Base-by-base conservation (phyloP, 2,797 vertebrate genomes). In the Dipus sagitta region DNA sequence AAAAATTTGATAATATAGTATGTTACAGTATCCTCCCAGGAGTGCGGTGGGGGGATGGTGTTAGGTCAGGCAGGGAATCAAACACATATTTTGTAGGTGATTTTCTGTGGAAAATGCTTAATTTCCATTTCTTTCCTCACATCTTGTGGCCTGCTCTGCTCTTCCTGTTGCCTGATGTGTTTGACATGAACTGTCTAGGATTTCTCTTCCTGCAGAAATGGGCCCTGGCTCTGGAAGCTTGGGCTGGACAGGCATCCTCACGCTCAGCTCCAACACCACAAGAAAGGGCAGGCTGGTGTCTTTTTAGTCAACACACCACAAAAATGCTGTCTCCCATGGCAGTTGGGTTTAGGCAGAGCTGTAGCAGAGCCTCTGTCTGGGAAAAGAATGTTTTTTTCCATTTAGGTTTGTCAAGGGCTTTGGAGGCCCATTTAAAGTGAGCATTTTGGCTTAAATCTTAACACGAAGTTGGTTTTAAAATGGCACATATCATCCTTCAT, bases 201-300 rank as follows among this genome's bases (percentile, higher is more conserved):
- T 82, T 93, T 96, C 65, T 86, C 65, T 88, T 91, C 60, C 62
- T 64, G 62, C 15, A 89, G 76, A 82, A 67, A 86, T 21, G 28
- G 32, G 20, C 15, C 24, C 18, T 87, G 72, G 76, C 67, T 91
- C 62, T 70, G 20, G 71, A 68, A n/a, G 32, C 21, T 28, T 26
- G 3, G 67, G 42, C 60, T 93, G 91, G 88, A 20, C 21, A 38
- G 70, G 28, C 42, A 65, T 32, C 34, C 83, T 86, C 5, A 11
- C 87, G 32, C 54, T 93, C 77, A 93, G 91, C 32, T 78, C 62
- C 96, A 94, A 94, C 75, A 78, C 70, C 94, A 93, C 70, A 97
- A 80, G 82, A 74, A 96, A 93, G 85, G 94, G 67, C 15, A 95
- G 94, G 93, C 92, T 83, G 91, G 78, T 95, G 52, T 92, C 93